Percentiles rank a stretch among this genome's conserved stretches.
phyloP scores from a whole-genome alignment of 2,113 vertebrate species.

The Gasterosteus aculeatus region DNA sequence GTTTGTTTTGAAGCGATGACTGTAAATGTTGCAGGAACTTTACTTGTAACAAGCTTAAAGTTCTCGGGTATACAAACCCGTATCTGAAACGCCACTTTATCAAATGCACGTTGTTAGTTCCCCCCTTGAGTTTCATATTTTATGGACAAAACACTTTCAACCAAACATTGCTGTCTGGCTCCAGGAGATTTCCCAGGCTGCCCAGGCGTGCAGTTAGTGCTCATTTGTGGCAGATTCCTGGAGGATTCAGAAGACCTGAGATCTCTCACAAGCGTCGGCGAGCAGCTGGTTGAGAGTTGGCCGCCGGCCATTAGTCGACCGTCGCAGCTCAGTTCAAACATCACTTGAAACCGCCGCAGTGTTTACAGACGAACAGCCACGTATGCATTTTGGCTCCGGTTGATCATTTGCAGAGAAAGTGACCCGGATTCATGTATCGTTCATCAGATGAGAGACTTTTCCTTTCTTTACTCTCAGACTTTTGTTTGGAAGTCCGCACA shows the following conservation, averaged over 20 bases:
- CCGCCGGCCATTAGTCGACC: conserved; percentile 30
- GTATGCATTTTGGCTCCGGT: not conserved
- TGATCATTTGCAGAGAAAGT: not conserved
- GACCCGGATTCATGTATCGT: not conserved
- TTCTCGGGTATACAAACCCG: not conserved
- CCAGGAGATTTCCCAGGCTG: conserved; percentile 38
- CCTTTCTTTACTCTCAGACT: not conserved
- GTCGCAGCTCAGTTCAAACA: conserved; percentile 16
- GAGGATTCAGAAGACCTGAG: conserved; percentile 23
- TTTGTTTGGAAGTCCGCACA: not conserved
- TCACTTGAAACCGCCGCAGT: not conserved
- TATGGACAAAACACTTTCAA: conserved; percentile 6
- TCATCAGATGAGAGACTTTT: not conserved
- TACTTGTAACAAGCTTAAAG: not conserved
- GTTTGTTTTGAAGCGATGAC: not conserved
- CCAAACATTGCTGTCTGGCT: conserved; percentile 1
- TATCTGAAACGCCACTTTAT: not conserved
- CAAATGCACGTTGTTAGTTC: not conserved
- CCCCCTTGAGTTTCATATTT: not conserved
- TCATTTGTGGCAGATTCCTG: conserved; percentile 44
- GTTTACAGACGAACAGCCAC: conserved; percentile 6
- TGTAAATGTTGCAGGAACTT: not conserved
- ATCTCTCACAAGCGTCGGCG: conserved; percentile 33
- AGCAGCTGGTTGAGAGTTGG: conserved; percentile 41
- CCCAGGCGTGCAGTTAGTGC: conserved; percentile 19